Evolutionary conservation across 2,113 vertebrate species (phyloP).

Genomic region (Cavia porcellus): DNA sequence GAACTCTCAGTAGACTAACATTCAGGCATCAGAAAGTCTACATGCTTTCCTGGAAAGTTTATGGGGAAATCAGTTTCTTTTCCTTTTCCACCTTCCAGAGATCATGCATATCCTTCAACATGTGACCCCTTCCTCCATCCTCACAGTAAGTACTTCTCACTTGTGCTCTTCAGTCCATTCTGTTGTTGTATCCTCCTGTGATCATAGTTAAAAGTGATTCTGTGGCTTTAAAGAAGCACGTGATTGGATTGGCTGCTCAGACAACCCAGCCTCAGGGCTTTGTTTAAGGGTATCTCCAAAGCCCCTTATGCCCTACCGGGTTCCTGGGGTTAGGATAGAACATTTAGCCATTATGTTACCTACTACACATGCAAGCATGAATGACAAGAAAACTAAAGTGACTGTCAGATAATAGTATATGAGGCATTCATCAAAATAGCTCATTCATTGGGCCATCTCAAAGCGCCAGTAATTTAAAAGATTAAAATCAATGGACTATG

Average conservation of each 20-base stretch:
- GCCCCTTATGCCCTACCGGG: neutral
- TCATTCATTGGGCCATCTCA: neutral
- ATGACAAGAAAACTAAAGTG: neutral
- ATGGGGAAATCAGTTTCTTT: neutral
- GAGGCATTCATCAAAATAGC: neutral
- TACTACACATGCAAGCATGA: neutral
- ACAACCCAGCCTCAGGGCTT: neutral
- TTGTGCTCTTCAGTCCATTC: neutral
- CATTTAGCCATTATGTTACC: neutral
- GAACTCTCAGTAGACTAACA: neutral
- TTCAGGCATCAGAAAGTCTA: neutral
- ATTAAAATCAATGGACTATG: neutral
- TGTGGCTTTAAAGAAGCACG: neutral
- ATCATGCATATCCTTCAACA: neutral
- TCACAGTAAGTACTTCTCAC: neutral
- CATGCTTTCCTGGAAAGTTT: neutral
- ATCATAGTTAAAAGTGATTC: neutral
- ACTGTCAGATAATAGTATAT: neutral
- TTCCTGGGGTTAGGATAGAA: neutral
- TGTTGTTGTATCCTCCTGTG: neutral
- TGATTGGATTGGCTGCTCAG: neutral
- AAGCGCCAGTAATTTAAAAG: conserved; percentile 33
- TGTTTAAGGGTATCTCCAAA: conserved; percentile 10
- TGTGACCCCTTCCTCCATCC: neutral
- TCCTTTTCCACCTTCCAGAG: neutral